Percentiles rank a stretch among this genome's conserved stretches.
These are phyloP conservation scores for Drosophila ambigua DNA, from an alignment of 1,140 invertebrate genomes.

Conservation along the genomic window DNA sequence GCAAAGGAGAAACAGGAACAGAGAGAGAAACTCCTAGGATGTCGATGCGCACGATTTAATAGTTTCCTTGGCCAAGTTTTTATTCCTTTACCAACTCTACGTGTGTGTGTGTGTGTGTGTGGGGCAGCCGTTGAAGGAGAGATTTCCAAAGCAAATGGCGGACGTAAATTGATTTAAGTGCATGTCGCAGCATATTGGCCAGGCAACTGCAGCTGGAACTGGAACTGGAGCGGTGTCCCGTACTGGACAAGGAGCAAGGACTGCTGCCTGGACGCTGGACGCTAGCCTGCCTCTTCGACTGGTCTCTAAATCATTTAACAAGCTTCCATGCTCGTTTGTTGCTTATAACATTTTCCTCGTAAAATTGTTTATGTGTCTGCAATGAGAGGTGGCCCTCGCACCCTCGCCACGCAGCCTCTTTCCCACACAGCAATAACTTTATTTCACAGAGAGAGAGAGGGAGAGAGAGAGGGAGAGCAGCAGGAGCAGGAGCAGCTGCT, in stretches of 20 bases:
- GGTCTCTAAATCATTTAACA: conserved; percentile 71
- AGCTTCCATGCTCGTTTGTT: conserved; percentile 56
- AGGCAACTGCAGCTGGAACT: conserved; percentile 13
- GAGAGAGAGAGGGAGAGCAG: neutral
- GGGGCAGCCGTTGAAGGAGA: conserved; percentile 36
- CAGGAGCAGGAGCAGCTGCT: conserved; percentile 22
- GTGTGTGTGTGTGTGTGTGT: conserved; percentile 11
- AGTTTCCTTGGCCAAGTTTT: conserved; percentile 46
- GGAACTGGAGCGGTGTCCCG: neutral
- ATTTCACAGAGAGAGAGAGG: neutral
- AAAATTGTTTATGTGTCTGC: conserved; percentile 69
- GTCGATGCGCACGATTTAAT: conserved; percentile 71
- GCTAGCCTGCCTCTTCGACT: neutral
- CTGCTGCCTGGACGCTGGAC: neutral
- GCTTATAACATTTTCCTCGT: conserved; percentile 59
- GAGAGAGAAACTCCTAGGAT: conserved; percentile 9
- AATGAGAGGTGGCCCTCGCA: conserved; percentile 9
- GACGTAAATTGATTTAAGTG: conserved; percentile 79
- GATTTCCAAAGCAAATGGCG: conserved; percentile 47
- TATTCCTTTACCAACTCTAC: conserved; percentile 27
- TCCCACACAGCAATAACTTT: conserved; percentile 4
- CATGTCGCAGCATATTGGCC: conserved; percentile 71
- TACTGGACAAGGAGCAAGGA: too few species aligned
- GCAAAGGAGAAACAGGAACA: conserved; percentile 24
- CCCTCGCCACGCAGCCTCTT: neutral